Evolutionary conservation across 2,888 invertebrate species (phyloP), one percentile per base, ranked within the genome.

Genomic region (Bedellia somnulentella): DNA sequence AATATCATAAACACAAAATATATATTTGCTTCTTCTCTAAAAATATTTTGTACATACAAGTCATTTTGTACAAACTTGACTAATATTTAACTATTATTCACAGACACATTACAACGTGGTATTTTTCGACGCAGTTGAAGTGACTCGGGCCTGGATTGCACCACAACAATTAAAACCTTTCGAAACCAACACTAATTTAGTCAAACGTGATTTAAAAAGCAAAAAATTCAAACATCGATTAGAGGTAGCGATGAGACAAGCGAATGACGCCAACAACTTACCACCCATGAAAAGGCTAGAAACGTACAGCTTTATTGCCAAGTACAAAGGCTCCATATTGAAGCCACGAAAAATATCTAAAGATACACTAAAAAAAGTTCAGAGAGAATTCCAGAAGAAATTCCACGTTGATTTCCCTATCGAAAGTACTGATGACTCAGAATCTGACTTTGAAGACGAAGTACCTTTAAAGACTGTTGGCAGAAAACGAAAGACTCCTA

Each of bases 91-190:
- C 25, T 24, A 5, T 9, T 29, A 30, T 37, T 71, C 64, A 10
- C 59, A 81, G 81, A 73, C 63, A 0, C 58, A 64, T 37, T 81
- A 81, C 43, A 67, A 80, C 40, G 79, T 81, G 2, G 68, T 66
- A 6, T 81, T 80, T 43, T 79, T 81, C 33, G 73, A 79, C 35
- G 43, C 53, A 0, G 32, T 38, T 10, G 55, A 63, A 6, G 66
- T 60, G 1, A 59, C 71, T 14, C 49, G 73, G 36, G 62, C 67
- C 0, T 81, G 81, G 81, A 38, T 80, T 2, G 29, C 50, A 14
- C 52, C 60, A 1, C 43, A 47, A 2, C 44, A 61, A 11, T 32
- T 80, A 2, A 59, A 57, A 27, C 58, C 75, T 1, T 79, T 59
- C 38, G 31, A 34, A 2, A 16, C 43, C 2, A 47, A 53, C 30